Evolutionary conservation across 2,888 invertebrate species (phyloP).

Genomic region (Drosophila cracens): DNA sequence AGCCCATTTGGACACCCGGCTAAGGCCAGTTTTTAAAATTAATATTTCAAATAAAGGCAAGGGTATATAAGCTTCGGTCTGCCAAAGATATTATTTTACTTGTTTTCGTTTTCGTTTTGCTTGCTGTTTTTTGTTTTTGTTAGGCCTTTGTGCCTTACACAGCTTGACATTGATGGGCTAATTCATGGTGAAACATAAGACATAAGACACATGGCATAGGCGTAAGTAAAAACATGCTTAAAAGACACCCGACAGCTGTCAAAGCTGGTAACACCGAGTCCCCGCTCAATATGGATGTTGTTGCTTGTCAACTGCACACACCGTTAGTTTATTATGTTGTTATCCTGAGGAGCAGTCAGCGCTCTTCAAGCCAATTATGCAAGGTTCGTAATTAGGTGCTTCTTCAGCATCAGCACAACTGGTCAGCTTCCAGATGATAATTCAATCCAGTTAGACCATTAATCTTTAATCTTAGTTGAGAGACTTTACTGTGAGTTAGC

Average conservation of each 20-base stretch:
- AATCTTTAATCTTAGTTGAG: not conserved
- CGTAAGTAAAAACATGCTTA: constrained; percentile 30
- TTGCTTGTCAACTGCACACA: constrained; percentile 24
- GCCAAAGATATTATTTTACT: not conserved
- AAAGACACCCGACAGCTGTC: constrained; percentile 19
- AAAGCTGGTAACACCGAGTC: not conserved
- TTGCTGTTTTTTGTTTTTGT: not conserved
- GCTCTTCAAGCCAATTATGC: constrained; percentile 26
- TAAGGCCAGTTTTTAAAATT: not conserved
- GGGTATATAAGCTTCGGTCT: not conserved
- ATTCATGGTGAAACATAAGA: constrained; percentile 54
- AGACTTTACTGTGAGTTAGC: not conserved
- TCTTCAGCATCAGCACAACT: not conserved
- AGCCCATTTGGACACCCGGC: not conserved
- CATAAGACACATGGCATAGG: constrained; percentile 3
- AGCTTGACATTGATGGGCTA: constrained; percentile 69
- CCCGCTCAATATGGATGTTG: not conserved
- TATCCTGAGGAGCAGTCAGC: constrained; percentile 1
- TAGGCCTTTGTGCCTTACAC: constrained; percentile 53
- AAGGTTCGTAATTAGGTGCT: constrained; percentile 11
- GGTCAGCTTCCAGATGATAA: not conserved
- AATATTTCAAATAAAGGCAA: not conserved
- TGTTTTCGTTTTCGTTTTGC: not conserved
- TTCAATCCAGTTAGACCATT: not conserved
- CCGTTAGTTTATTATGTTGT: not conserved